These are phyloP conservation scores for Lophotis ruficrista DNA, from an alignment of 2,113 vertebrate species.

Conservation along the genomic window DNA sequence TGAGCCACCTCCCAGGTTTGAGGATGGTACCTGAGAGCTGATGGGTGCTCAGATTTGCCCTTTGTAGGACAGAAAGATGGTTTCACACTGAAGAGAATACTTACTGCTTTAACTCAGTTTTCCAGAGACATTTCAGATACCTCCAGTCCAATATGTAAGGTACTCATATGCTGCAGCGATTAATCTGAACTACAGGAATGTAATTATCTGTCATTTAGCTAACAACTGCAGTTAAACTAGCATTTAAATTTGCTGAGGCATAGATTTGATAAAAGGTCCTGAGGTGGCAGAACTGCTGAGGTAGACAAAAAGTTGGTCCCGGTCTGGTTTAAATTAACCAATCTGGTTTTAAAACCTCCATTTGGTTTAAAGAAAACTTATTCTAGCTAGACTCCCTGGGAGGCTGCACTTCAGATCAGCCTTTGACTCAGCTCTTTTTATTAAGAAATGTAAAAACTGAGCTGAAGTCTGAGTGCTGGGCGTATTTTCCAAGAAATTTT, in stretches of 20 bases:
- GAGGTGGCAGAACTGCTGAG: slow-evolving; percentile 50
- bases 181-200: slow-evolving; percentile 49
- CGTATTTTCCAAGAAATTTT: not conserved
- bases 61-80: not conserved
- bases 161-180: slow-evolving; percentile 19
- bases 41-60: not conserved
- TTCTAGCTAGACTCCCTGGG: not conserved
- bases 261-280: slow-evolving; percentile 49
- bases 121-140: not conserved
- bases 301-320: not conserved
- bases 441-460: not conserved
- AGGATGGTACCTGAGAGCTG: not conserved
- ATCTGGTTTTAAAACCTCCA: not conserved
- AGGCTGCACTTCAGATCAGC: not conserved
- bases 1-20: not conserved
- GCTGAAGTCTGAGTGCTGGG: accelerated
- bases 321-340: slow-evolving; percentile 5
- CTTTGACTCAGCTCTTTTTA: not conserved
- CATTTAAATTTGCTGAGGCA: slow-evolving; percentile 59
- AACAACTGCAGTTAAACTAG: slow-evolving; percentile 55
- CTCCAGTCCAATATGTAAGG: not conserved
- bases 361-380: not conserved
- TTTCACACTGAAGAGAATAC: not conserved
- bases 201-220: slow-evolving; percentile 64
- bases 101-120: slow-evolving; percentile 15